phyloP scores from a whole-genome alignment of 2,113 vertebrate genomes.

The Gallinago jamesoni region DNA sequence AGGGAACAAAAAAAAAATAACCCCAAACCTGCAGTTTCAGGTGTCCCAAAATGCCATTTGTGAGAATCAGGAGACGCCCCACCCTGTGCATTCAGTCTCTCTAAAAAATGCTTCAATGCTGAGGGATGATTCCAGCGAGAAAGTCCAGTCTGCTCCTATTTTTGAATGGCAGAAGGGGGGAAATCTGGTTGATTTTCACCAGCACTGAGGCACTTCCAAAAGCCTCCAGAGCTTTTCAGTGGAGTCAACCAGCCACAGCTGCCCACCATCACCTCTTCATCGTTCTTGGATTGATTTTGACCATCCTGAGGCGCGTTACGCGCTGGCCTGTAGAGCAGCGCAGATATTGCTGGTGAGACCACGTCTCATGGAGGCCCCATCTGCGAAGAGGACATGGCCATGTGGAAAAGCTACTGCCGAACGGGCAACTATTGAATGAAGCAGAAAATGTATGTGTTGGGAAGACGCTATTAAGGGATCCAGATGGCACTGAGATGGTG shows the following conservation, averaged over 20 bases:
- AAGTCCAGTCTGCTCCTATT: neutral
- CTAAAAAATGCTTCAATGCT: neutral
- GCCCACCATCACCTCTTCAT: neutral
- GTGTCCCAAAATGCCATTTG: neutral
- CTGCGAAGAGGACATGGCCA: neutral
- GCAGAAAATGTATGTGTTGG: slow-evolving; percentile 33
- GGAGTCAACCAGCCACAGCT: neutral
- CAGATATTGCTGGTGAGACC: neutral
- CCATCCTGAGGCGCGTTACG: neutral
- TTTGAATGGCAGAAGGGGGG: neutral
- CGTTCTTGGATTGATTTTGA: neutral
- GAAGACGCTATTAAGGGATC: slow-evolving; percentile 25
- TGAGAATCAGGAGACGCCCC: neutral
- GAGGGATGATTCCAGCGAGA: neutral
- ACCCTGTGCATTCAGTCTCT: neutral
- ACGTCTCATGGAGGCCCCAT: neutral
- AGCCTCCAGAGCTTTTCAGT: neutral
- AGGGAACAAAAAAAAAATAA: neutral
- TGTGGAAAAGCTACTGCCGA: slow-evolving; percentile 27
- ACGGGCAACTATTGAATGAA: slow-evolving; percentile 3
- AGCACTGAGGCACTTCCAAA: neutral
- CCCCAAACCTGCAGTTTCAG: neutral
- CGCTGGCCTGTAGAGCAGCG: neutral
- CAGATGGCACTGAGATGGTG: slow-evolving; percentile 38
- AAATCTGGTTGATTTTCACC: neutral